phyloP scores from a whole-genome alignment of 37 sponge, comb jelly and placozoan genomes.

The Mnemiopsis leidyi region DNA sequence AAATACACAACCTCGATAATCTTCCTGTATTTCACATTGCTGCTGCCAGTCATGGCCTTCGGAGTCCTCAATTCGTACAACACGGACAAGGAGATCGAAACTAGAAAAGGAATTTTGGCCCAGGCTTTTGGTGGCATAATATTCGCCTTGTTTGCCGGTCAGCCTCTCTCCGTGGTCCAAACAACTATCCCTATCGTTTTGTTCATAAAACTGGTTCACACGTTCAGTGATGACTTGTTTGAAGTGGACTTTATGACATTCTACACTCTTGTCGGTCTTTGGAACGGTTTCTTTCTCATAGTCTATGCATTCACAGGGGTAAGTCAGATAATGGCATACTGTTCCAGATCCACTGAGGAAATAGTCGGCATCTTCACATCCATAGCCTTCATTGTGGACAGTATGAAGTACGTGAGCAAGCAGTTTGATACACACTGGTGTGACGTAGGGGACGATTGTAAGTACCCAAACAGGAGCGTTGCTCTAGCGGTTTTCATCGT shows the following conservation, averaged over 20 bases:
- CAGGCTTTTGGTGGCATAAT: slow-evolving; percentile 52
- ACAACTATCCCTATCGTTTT: slow-evolving; percentile 47
- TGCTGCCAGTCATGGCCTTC: slow-evolving; percentile 54
- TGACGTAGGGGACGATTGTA: not conserved
- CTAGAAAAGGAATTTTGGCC: slow-evolving; percentile 41
- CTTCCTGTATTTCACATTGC: slow-evolving; percentile 45
- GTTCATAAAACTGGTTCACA: slow-evolving; percentile 24
- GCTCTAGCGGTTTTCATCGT: slow-evolving; percentile 19
- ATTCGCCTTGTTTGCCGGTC: slow-evolving; percentile 49
- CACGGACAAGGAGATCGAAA: slow-evolving; percentile 36
- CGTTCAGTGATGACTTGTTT: not conserved
- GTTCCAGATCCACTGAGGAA: slow-evolving; percentile 54
- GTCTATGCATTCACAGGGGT: slow-evolving; percentile 21
- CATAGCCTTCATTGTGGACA: slow-evolving; percentile 59
- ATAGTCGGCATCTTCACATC: slow-evolving; percentile 60
- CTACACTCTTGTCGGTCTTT: slow-evolving; percentile 55
- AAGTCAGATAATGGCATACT: slow-evolving; percentile 34
- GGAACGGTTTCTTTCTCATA: slow-evolving; percentile 47
- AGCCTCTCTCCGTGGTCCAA: slow-evolving; percentile 44
- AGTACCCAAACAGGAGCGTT: too few species aligned
- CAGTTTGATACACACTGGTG: slow-evolving; percentile 43
- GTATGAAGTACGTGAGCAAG: slow-evolving; percentile 40
- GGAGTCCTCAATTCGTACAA: slow-evolving; percentile 53
- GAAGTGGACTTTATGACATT: slow-evolving; percentile 45
- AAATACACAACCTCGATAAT: slow-evolving; percentile 11